phyloP scores from a whole-genome alignment of 2,113 vertebrate genomes.

The Phalacrocorax aristotelis region DNA sequence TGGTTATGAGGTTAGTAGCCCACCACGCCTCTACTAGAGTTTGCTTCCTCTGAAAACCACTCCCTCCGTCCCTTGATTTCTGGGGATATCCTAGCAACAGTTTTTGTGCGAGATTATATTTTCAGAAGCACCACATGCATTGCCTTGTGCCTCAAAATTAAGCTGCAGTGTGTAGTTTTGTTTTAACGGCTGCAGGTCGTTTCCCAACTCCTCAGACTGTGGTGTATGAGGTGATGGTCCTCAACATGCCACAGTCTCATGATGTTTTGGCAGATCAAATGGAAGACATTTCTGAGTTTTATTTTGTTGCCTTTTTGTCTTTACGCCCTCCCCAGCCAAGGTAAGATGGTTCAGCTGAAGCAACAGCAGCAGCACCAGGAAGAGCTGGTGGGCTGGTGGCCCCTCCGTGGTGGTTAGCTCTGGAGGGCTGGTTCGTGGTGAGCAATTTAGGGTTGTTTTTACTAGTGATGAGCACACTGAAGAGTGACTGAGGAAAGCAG shows the following conservation, averaged over 20 bases:
- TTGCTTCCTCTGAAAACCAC: conserved; percentile 6
- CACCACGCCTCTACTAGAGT: neutral
- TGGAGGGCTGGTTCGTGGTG: neutral
- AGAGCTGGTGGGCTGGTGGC: neutral
- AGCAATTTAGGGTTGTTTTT: neutral
- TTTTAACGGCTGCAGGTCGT: neutral
- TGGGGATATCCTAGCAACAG: conserved; percentile 20
- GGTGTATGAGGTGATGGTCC: neutral
- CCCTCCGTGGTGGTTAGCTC: neutral
- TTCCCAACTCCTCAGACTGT: neutral
- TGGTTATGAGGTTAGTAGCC: neutral
- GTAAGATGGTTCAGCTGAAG: neutral
- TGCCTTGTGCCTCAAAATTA: conserved; percentile 15
- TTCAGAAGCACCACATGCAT: conserved; percentile 3
- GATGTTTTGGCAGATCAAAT: neutral
- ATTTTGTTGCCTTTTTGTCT: neutral
- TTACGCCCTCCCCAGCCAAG: neutral
- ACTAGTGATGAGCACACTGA: neutral
- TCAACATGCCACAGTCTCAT: rapidly evolving
- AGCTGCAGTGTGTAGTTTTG: neutral
- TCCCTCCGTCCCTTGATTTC: conserved; percentile 31
- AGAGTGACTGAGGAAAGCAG: neutral
- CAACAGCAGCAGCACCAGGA: neutral
- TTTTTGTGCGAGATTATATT: neutral
- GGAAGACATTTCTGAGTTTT: neutral